These are phyloP conservation scores for Drymonia ruficornis DNA, from an alignment of 2,888 invertebrate species.

Conservation along the genomic window DNA sequence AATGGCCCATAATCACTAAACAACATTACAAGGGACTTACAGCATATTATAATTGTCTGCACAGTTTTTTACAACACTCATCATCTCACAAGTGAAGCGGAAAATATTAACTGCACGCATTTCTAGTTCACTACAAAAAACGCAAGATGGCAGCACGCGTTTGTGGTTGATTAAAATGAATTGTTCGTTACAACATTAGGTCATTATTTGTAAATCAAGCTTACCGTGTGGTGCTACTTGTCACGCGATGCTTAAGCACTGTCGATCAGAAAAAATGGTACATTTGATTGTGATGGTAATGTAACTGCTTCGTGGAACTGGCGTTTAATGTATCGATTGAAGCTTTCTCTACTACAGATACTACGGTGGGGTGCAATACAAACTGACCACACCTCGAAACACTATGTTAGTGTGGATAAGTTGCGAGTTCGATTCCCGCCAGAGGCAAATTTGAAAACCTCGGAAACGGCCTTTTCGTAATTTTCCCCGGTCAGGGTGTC, in stretches of 20 bases:
- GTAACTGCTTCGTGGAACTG: neutral
- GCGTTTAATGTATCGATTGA: constrained; percentile 1
- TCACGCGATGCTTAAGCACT: constrained; percentile 52
- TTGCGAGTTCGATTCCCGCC: too few species aligned
- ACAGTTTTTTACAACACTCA: constrained; percentile 41
- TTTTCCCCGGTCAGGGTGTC: too few species aligned
- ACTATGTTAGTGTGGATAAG: too few species aligned
- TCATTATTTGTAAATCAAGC: constrained; percentile 80
- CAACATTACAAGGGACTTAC: constrained; percentile 51
- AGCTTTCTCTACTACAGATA: neutral
- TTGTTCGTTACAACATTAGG: constrained; percentile 63
- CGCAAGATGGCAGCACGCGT: constrained; percentile 53
- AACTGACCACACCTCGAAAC: neutral
- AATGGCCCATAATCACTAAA: constrained; percentile 42
- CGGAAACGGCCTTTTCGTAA: too few species aligned
- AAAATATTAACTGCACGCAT: constrained; percentile 76
- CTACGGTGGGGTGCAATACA: neutral
- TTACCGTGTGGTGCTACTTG: constrained; percentile 49
- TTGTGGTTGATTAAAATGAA: constrained; percentile 64
- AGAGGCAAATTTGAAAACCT: too few species aligned
- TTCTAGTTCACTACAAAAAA: constrained; percentile 46
- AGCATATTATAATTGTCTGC: constrained; percentile 54
- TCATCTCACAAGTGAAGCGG: constrained; percentile 59
- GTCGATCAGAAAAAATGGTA: constrained; percentile 1
- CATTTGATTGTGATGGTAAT: constrained; percentile 6